Base-by-base conservation (phyloP, 2,888 invertebrate genomes). In the Epirrita christyi region DNA sequence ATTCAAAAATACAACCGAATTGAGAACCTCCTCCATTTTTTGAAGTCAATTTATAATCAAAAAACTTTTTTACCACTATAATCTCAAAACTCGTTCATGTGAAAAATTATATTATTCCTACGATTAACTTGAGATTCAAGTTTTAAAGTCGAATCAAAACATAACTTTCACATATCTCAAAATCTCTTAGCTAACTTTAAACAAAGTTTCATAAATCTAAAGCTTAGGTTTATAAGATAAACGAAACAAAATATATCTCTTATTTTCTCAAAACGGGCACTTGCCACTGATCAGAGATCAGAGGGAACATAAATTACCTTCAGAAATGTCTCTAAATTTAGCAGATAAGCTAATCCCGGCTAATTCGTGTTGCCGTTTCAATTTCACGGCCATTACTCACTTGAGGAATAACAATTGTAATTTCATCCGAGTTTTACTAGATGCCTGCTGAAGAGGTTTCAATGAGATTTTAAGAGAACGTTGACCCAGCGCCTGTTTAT, bases 371-470 rank as follows among this genome's bases (percentile, higher is more conserved):
- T 41, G 50, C 36, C 50, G 28, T 45, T 56, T 36, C 45, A 53
- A 58, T 53, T 58, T 53, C 49, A 59, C 49, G 41, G 58, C 6
- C 15, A 50, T 59, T 59, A 50, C 29, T 42, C 21, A 34, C 10
- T 29, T 6, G 40, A 44, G 44, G 40, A 21, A 45, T 44, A 14
- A 34, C 48, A 38, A 8, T 14, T 27, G 46, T 11, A 32, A 48
- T 44, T 47, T 11, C 38, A 38, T 8, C 29, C n/a, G 27, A 43
- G 8, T n/a, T 10, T 29, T 15, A 11, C 15, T 40, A n/a, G 14
- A 44, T 53, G 15, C 9, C 21, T 14, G 21, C 7, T 36, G n/a
- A 14, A 48, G 28, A 28, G 41, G 36, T 36, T 37, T 43, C 28
- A 38, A 14, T 14, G 6, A 42, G 14, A 9, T n/a, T 34, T 7